Conservation (phyloP, 2,113 vertebrate species). For the Gymnobelideus leadbeateri region DNA sequence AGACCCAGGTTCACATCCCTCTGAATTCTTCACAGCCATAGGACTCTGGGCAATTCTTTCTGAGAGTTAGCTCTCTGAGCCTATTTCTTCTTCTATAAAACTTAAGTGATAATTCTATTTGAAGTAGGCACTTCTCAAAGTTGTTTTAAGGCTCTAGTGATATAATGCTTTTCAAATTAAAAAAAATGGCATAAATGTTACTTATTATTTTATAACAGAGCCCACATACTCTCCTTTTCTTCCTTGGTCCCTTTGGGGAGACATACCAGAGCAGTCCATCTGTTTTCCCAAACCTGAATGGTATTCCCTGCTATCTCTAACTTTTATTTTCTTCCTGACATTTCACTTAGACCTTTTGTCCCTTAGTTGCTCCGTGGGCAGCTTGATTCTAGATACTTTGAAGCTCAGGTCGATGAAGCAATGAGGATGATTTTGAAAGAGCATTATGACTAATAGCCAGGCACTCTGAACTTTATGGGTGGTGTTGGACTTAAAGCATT, state of each 20-base stretch:
- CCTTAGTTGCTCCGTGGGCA: background rate
- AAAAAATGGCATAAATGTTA: background rate
- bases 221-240: constrained; percentile 1
- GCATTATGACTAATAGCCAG: background rate
- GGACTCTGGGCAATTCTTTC: background rate
- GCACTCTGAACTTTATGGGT: background rate
- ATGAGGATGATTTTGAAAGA: background rate
- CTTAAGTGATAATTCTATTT: background rate
- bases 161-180: background rate
- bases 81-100: background rate
- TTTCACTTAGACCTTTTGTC: background rate
- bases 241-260: background rate
- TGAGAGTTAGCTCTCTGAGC: background rate
- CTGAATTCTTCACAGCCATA: background rate
- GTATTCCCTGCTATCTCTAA: background rate
- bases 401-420: background rate
- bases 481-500: background rate
- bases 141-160: background rate
- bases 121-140: background rate
- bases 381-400: background rate
- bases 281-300: background rate
- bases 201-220: background rate
- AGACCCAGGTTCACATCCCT: background rate
- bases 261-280: background rate
- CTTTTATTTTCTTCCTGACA: constrained; percentile 2